These are phyloP conservation scores for Atta colombica DNA, from an alignment of 1,140 invertebrate genomes.

Conservation along the genomic window DNA sequence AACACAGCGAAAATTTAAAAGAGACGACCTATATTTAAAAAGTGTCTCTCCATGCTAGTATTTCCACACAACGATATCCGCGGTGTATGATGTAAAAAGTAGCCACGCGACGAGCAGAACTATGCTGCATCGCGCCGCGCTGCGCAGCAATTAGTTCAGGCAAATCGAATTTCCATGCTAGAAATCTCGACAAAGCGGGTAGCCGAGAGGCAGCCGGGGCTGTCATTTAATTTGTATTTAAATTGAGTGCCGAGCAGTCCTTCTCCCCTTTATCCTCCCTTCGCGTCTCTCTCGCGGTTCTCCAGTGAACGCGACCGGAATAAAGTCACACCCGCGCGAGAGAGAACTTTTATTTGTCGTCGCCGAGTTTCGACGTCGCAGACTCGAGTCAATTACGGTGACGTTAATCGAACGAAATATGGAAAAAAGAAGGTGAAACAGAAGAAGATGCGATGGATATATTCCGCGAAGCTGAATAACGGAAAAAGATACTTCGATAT, in stretches of 20 bases:
- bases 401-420: conserved; percentile 56
- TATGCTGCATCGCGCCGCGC: background rate
- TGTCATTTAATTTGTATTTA: conserved; percentile 81
- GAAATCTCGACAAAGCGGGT: conserved; percentile 68
- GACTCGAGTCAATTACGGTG: conserved; percentile 54
- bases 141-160: conserved; percentile 64
- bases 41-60: background rate
- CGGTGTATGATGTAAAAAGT: conserved; percentile 44
- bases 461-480: background rate
- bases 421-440: background rate
- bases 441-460: background rate
- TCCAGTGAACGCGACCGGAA: conserved; percentile 36
- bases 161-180: conserved; percentile 75
- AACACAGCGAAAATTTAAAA: background rate
- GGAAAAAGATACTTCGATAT: background rate
- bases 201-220: conserved; percentile 58
- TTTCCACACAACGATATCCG: background rate
- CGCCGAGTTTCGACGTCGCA: conserved; percentile 56
- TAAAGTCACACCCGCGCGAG: conserved; percentile 24
- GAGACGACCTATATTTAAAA: background rate
- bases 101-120: conserved; percentile 23
- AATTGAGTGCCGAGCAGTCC: conserved; percentile 71
- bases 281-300: conserved; percentile 29
- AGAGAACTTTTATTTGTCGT: conserved; percentile 22
- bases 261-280: background rate